phyloP scores from a whole-genome alignment of 2,113 vertebrate genomes.

The Aptenodytes forsteri region DNA sequence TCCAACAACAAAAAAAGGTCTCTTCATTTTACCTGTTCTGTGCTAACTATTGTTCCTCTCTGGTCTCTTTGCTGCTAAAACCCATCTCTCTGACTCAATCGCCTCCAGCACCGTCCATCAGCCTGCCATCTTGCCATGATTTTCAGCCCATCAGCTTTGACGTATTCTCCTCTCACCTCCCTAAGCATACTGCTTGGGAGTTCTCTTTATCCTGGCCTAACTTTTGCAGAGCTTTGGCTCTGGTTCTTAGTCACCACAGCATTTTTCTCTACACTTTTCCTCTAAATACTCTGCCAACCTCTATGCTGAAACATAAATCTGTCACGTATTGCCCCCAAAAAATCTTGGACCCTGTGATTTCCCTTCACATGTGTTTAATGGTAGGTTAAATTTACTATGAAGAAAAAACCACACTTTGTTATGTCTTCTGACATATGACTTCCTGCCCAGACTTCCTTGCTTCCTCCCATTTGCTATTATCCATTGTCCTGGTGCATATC shows the following conservation, averaged over 20 bases:
- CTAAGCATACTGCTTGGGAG: not conserved
- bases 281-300: not conserved
- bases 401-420: not conserved
- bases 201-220: not conserved
- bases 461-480: not conserved
- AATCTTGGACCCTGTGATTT: not conserved
- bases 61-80: not conserved
- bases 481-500: not conserved
- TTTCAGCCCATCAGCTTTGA: not conserved
- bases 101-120: not conserved
- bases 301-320: not conserved
- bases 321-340: not conserved
- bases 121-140: not conserved
- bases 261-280: not conserved
- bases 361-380: not conserved
- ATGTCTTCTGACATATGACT: not conserved
- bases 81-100: not conserved
- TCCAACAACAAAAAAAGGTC: not conserved
- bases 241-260: not conserved
- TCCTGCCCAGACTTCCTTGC: not conserved
- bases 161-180: not conserved
- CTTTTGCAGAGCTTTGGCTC: not conserved
- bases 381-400: not conserved
- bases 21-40: not conserved
- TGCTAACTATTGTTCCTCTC: not conserved